Percentiles rank a stretch among this genome's conserved stretches.
Conservation (phyloP, 2,113 vertebrate species). For the Chloroceryle aenea region DNA sequence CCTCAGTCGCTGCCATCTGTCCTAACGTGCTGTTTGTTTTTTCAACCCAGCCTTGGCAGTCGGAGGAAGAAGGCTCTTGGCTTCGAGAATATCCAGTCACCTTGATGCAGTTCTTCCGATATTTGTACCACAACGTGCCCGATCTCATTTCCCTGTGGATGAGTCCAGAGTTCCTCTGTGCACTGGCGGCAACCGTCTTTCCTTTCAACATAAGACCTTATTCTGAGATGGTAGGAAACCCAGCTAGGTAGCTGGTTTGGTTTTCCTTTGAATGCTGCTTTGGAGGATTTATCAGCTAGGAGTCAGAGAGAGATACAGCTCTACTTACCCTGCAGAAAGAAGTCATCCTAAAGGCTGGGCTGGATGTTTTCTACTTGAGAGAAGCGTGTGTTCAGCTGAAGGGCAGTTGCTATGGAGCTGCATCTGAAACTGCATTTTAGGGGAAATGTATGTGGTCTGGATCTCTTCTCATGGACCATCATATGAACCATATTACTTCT, state of each 20-base stretch:
- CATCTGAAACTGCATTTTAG: not conserved
- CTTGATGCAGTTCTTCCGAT: slow-evolving; percentile 98
- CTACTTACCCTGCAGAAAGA: not conserved
- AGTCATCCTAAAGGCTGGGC: not conserved
- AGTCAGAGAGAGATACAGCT: not conserved
- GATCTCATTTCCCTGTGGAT: slow-evolving; percentile 95
- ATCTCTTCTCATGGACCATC: not conserved
- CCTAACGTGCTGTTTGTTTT: not conserved
- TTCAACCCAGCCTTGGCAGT: slow-evolving; percentile 91
- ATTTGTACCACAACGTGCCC: slow-evolving; percentile 95
- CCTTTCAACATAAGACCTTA: slow-evolving; percentile 98
- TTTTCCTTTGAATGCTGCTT: not conserved
- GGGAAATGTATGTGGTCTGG: not conserved
- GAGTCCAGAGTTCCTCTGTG: slow-evolving; percentile 95
- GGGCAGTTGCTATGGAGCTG: not conserved
- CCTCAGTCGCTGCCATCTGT: not conserved
- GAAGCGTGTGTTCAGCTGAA: not conserved
- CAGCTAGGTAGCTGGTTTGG: not conserved
- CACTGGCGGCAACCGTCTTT: slow-evolving; percentile 91
- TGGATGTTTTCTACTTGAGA: not conserved
- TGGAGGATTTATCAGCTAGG: not conserved
- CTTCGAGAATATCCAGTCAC: slow-evolving; percentile 96
- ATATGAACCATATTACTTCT: not conserved
- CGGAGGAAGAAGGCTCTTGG: slow-evolving; percentile 98
- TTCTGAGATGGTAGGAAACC: slow-evolving; percentile 91